phyloP scores from a whole-genome alignment of 2,888 invertebrate species.

The Drosophila picticornis region DNA sequence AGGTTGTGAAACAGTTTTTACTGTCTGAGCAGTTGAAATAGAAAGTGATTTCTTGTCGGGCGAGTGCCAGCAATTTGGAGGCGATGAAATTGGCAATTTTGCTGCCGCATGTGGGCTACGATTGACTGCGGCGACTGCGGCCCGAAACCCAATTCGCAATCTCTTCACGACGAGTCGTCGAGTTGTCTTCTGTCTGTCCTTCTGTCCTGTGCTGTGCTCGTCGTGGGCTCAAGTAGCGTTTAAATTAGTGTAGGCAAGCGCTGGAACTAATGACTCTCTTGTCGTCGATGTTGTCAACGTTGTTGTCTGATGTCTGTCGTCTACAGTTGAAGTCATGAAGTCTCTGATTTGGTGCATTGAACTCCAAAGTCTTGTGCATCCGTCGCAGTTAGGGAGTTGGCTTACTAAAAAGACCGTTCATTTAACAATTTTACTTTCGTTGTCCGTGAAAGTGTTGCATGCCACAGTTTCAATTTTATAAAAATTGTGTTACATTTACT shows the following conservation, averaged over 20 bases:
- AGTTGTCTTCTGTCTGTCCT: slow-evolving; percentile 25
- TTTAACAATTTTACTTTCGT: slow-evolving; percentile 71
- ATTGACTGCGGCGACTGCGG: slow-evolving; percentile 37
- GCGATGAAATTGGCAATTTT: slow-evolving; percentile 76
- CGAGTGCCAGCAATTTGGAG: slow-evolving; percentile 63
- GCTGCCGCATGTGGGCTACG: slow-evolving; percentile 40
- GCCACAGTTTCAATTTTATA: slow-evolving; percentile 64
- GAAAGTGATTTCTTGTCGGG: slow-evolving; percentile 72
- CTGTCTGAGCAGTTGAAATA: slow-evolving; percentile 55
- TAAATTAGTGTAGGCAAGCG: slow-evolving; percentile 74
- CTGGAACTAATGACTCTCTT: slow-evolving; percentile 77
- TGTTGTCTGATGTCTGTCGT: slow-evolving; percentile 23
- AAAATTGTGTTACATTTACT: slow-evolving; percentile 63
- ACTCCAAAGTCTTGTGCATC: slow-evolving; percentile 36
- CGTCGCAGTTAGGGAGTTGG: slow-evolving; percentile 46
- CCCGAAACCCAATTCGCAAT: slow-evolving; percentile 15
- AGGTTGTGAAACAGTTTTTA: slow-evolving; percentile 45
- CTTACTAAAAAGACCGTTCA: slow-evolving; percentile 30
- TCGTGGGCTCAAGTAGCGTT: slow-evolving; percentile 65
- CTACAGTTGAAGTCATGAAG: slow-evolving; percentile 22
- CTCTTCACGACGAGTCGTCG: slow-evolving; percentile 12
- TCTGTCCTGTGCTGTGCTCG: slow-evolving; percentile 2
- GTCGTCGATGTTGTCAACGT: slow-evolving; percentile 55
- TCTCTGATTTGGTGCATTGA: slow-evolving; percentile 63
- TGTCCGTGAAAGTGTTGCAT: slow-evolving; percentile 73